Percentiles rank a stretch among this genome's conserved stretches.
phyloP scores from a whole-genome alignment of 2,888 invertebrate genomes.

The Heteropelma amictum region DNA sequence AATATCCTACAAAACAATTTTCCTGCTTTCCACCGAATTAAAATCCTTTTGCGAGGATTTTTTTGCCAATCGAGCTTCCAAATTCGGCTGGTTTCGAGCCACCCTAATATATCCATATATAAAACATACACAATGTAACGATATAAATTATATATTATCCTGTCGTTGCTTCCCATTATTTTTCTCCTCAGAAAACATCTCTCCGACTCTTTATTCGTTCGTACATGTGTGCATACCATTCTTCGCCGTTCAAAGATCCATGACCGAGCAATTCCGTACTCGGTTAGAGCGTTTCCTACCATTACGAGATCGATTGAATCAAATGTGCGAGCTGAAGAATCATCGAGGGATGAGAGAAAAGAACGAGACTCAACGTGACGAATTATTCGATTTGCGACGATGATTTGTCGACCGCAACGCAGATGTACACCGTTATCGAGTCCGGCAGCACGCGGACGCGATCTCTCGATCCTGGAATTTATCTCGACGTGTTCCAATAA shows the following conservation, averaged over 20 bases:
- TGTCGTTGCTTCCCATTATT: background rate
- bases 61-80: no score
- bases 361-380: constrained; percentile 40
- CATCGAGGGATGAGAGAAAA: background rate
- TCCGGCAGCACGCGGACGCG: constrained; percentile 46
- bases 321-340: constrained; percentile 8
- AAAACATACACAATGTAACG: no score
- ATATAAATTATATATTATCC: no score
- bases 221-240: background rate
- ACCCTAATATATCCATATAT: no score
- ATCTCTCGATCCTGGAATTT: constrained; percentile 21
- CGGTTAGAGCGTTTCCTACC: background rate
- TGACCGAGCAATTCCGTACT: constrained; percentile 22
- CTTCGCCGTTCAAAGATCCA: background rate
- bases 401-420: constrained; percentile 67
- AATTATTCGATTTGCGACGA: constrained; percentile 64
- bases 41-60: no score
- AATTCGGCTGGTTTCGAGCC: no score
- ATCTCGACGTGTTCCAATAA: constrained; percentile 17
- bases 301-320: constrained; percentile 34
- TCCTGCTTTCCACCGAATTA: no score
- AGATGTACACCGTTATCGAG: constrained; percentile 69
- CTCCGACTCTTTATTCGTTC: background rate
- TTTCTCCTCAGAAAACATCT: background rate
- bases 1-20: no score